These are phyloP conservation scores for Cryptocephalus primarius DNA, from an alignment of 2,888 invertebrate genomes.

Conservation along the genomic window DNA sequence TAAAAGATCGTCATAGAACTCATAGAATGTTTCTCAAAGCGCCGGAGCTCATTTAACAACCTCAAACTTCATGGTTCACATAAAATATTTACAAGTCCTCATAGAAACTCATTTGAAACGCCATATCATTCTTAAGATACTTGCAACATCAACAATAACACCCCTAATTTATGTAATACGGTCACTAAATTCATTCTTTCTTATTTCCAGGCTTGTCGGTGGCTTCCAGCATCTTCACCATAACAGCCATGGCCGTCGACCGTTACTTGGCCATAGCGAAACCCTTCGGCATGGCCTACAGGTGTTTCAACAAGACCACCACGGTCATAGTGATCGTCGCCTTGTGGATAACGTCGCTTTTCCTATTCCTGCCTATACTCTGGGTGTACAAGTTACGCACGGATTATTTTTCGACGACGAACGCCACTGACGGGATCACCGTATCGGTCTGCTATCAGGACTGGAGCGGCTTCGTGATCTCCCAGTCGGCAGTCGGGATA, in stretches of 20 bases:
- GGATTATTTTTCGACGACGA: constrained; percentile 4
- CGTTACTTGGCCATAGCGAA: constrained; percentile 65
- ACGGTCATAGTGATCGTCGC: constrained; percentile 51
- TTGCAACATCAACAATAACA: too few species aligned
- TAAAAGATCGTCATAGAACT: too few species aligned
- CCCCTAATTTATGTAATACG: too few species aligned
- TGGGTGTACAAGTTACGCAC: constrained; percentile 13
- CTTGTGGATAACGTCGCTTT: constrained; percentile 55
- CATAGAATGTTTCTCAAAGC: too few species aligned
- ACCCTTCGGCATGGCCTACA: constrained; percentile 58
- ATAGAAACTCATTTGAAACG: too few species aligned
- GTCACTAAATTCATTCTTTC: too few species aligned
- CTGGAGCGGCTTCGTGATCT: constrained; percentile 44
- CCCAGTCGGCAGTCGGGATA: constrained; percentile 51
- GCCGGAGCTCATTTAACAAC: too few species aligned
- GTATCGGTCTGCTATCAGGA: constrained; percentile 47
- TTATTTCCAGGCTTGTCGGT: constrained; percentile 58
- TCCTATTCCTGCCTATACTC: constrained; percentile 57
- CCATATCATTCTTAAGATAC: too few species aligned
- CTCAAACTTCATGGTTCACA: too few species aligned
- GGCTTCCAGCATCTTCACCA: constrained; percentile 68
- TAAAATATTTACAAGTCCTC: too few species aligned
- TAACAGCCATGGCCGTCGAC: constrained; percentile 69
- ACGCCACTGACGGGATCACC: constrained; percentile 5
- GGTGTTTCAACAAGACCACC: constrained; percentile 56